Conservation (phyloP, 2,797 vertebrate species). For the Characodon lateralis region DNA sequence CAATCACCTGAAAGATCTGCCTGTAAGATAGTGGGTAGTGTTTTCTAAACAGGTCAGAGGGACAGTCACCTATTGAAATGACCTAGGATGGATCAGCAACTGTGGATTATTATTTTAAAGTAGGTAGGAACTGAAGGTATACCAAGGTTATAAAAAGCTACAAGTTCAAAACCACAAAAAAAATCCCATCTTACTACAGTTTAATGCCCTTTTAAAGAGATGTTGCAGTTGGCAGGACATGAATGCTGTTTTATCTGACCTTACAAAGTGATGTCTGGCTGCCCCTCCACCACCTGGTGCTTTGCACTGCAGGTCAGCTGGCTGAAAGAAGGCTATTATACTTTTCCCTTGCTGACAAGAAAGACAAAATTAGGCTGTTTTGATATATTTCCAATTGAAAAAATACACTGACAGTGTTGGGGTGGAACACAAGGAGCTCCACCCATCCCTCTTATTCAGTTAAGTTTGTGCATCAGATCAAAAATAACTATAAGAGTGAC, state of each 20-base stretch:
- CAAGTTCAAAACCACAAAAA: not conserved
- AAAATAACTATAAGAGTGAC: not conserved
- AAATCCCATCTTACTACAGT: not conserved
- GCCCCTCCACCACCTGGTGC: not conserved
- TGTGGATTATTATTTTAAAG: not conserved
- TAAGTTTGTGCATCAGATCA: not conserved
- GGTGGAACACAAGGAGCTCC: not conserved
- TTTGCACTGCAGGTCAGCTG: not conserved
- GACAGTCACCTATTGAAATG: slow-evolving; percentile 57
- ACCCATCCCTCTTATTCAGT: not conserved
- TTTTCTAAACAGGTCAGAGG: slow-evolving; percentile 56
- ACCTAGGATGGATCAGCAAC: slow-evolving; percentile 23
- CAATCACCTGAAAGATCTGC: slow-evolving; percentile 27
- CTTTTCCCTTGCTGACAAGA: not conserved
- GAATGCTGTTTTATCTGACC: not conserved
- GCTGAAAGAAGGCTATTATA: not conserved
- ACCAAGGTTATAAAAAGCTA: not conserved
- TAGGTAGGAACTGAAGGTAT: not conserved
- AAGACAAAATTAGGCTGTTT: not conserved
- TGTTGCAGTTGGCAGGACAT: not conserved
- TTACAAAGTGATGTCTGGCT: not conserved
- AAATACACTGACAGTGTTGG: not conserved
- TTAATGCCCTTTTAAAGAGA: not conserved
- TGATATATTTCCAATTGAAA: not conserved
- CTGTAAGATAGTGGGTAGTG: slow-evolving; percentile 6